Conservation (phyloP, 2,888 invertebrate species). For the Eilema griseolum region DNA sequence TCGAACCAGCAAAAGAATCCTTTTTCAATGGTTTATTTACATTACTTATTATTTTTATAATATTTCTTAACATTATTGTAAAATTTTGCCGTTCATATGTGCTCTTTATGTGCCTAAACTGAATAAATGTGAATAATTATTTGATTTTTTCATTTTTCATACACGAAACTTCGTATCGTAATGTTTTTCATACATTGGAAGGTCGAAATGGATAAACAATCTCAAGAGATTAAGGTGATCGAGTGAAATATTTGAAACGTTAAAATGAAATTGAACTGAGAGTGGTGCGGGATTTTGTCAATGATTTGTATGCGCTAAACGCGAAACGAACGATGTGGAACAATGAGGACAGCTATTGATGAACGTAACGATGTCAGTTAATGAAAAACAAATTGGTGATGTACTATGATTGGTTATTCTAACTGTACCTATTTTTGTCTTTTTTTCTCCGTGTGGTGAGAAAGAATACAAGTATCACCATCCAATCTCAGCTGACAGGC, state of each 20-base stretch:
- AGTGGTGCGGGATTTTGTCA: not conserved
- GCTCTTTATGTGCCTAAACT: too few relatives aligned
- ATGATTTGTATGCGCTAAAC: not conserved
- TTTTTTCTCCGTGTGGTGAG: too few relatives aligned
- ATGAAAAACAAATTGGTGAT: not conserved
- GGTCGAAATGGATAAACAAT: not conserved
- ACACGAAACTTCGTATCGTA: not conserved
- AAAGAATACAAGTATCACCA: too few relatives aligned
- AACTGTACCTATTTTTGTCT: too few relatives aligned
- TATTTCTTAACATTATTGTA: too few relatives aligned
- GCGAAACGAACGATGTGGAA: not conserved
- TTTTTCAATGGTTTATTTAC: too few relatives aligned
- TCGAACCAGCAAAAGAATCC: too few relatives aligned
- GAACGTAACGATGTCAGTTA: not conserved
- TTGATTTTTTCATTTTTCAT: too few relatives aligned
- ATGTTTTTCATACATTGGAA: not conserved
- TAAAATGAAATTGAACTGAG: not conserved
- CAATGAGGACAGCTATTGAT: not conserved
- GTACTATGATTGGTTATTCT: not conserved
- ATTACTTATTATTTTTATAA: too few relatives aligned
- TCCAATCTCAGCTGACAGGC: too few relatives aligned
- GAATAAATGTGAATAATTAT: too few relatives aligned
- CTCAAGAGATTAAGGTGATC: not conserved
- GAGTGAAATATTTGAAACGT: not conserved
- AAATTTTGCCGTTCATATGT: too few relatives aligned